Evolutionary conservation across 2,888 invertebrate genomes (phyloP).

Genomic region (Holacanthella duospinosa): DNA sequence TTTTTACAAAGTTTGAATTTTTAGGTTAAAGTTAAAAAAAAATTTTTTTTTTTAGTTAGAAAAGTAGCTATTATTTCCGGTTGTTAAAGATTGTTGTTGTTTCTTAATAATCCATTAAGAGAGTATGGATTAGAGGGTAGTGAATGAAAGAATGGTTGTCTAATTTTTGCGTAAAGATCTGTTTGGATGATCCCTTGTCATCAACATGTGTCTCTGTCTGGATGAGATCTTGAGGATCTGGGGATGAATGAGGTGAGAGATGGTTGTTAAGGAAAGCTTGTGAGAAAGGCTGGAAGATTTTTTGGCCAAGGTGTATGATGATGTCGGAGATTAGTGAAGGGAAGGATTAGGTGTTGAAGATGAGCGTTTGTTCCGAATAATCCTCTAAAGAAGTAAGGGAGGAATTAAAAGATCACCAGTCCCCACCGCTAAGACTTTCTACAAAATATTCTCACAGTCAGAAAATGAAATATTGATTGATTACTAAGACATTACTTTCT

Average conservation of each 20-base stretch:
- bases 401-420: slow-evolving; percentile 26
- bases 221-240: not conserved
- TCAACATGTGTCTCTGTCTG: slow-evolving; percentile 1
- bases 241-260: not conserved
- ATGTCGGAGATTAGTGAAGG: slow-evolving; percentile 2
- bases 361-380: slow-evolving; percentile 19
- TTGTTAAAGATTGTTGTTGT: too few relatives aligned
- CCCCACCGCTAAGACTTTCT: slow-evolving; percentile 9
- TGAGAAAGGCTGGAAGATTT: slow-evolving; percentile 16
- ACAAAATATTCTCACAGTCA: slow-evolving; percentile 21
- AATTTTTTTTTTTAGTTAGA: too few relatives aligned
- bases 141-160: too few relatives aligned
- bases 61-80: too few relatives aligned
- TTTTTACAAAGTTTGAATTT: too few relatives aligned
- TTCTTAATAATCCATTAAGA: too few relatives aligned
- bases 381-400: slow-evolving; percentile 6
- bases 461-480: slow-evolving; percentile 32
- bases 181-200: slow-evolving; percentile 5
- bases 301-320: not conserved
- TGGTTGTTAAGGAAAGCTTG: slow-evolving; percentile 8
- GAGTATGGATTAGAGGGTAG: too few relatives aligned
- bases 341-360: slow-evolving; percentile 16
- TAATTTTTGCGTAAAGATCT: too few relatives aligned
- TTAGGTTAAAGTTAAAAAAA: too few relatives aligned
- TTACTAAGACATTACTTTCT: slow-evolving; percentile 19